Conservation (phyloP, 2,888 invertebrate species). For the Eutolmus rufibarbis region DNA sequence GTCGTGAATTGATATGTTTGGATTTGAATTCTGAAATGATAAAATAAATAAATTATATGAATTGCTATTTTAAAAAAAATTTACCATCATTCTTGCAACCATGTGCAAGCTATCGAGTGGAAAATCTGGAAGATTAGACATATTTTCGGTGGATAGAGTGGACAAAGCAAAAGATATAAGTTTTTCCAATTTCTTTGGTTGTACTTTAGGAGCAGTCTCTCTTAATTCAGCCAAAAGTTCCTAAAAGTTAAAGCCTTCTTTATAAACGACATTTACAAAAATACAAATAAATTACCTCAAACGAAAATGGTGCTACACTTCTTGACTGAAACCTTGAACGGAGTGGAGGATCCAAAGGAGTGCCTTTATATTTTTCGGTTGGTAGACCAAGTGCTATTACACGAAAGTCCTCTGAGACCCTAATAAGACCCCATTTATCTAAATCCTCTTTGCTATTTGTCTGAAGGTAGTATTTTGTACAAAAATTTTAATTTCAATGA, state of each 20-base stretch:
- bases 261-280: background rate
- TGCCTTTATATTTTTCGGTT: conserved; percentile 86
- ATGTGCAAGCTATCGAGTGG: conserved; percentile 80
- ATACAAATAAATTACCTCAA: conserved; percentile 50
- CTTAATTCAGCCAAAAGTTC: conserved; percentile 67
- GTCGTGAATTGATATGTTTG: conserved; percentile 71
- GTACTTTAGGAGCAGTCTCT: conserved; percentile 65
- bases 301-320: conserved; percentile 69
- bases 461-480: conserved; percentile 60
- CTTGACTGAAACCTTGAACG: conserved; percentile 94
- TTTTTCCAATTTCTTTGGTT: conserved; percentile 60
- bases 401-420: conserved; percentile 91
- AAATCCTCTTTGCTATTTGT: conserved; percentile 81
- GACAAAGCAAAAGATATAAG: conserved; percentile 80
- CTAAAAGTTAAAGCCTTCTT: conserved; percentile 58
- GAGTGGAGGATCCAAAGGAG: conserved; percentile 94
- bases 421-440: conserved; percentile 84
- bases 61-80: background rate
- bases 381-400: conserved; percentile 93
- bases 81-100: conserved; percentile 65
- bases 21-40: conserved; percentile 73
- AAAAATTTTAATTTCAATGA: background rate
- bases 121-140: conserved; percentile 80
- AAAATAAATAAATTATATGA: background rate
- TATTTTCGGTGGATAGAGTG: conserved; percentile 77